Evolutionary conservation across 2,113 vertebrate species (phyloP).

Genomic region (Neoarius graeffei): DNA sequence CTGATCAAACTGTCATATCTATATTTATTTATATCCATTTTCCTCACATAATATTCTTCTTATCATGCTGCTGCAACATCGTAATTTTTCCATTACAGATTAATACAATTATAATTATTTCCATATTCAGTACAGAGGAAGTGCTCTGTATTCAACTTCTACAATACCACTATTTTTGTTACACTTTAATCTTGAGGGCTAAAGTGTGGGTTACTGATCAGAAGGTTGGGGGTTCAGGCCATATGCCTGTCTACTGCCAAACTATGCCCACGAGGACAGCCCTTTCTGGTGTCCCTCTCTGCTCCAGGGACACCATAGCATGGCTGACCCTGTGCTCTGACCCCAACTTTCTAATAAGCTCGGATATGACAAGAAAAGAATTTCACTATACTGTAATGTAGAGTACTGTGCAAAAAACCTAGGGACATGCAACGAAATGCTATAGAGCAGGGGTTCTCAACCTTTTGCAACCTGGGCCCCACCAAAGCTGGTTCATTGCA

Average conservation of each 20-base stretch:
- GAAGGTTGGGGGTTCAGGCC: background rate
- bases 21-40: background rate
- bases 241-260: background rate
- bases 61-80: background rate
- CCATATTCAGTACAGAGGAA: background rate
- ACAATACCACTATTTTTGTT: background rate
- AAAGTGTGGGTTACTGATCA: background rate
- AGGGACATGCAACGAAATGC: too few relatives aligned
- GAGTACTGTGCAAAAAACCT: too few relatives aligned
- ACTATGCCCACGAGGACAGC: background rate
- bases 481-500: too few relatives aligned
- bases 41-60: background rate
- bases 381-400: background rate
- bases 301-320: background rate
- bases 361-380: background rate
- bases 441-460: too few relatives aligned
- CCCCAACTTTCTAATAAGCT: background rate
- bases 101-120: background rate
- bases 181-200: background rate
- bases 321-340: background rate
- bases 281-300: background rate
- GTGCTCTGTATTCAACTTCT: background rate
- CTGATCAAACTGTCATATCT: background rate
- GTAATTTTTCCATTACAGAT: background rate
- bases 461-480: too few relatives aligned